A percentile compares a stretch with the other conserved stretches of the same genome.
phyloP scores from a whole-genome alignment of 2,113 vertebrate species.

The Grallaria varia region DNA sequence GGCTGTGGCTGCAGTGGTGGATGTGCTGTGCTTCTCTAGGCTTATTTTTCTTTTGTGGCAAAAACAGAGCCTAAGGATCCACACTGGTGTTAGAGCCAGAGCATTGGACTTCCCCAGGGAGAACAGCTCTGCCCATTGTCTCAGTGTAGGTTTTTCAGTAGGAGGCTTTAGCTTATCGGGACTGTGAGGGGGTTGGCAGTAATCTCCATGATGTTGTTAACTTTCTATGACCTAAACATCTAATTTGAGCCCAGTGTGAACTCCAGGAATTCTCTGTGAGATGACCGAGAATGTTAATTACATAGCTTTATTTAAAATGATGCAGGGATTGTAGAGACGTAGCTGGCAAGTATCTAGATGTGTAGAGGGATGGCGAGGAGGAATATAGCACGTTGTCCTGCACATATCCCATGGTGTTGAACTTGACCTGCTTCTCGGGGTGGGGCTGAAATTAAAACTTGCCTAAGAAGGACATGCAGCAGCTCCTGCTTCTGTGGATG shows the following conservation, averaged over 20 bases:
- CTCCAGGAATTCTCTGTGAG: neutral
- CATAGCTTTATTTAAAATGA: neutral
- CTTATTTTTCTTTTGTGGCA: neutral
- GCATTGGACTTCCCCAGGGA: neutral
- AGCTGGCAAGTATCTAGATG: neutral
- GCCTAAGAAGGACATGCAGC: neutral
- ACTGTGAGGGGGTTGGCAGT: neutral
- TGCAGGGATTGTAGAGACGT: neutral
- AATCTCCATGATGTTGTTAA: neutral
- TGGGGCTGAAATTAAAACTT: neutral
- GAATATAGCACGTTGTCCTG: neutral
- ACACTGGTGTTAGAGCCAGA: neutral
- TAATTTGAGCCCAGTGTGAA: neutral
- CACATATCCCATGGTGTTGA: rapidly evolving
- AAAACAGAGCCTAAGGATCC: neutral
- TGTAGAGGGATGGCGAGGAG: neutral
- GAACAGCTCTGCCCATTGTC: rapidly evolving
- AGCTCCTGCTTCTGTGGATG: neutral
- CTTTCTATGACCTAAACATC: neutral
- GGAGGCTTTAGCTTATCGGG: neutral
- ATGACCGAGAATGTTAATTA: neutral
- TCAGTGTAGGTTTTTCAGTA: neutral
- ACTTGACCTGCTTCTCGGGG: neutral
- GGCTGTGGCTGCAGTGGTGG: neutral
- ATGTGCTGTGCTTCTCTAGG: neutral